Evolutionary conservation across 2,888 invertebrate genomes (phyloP), one percentile per base, ranked within the genome.

Genomic region (Trissonchulus latispiculum): DNA sequence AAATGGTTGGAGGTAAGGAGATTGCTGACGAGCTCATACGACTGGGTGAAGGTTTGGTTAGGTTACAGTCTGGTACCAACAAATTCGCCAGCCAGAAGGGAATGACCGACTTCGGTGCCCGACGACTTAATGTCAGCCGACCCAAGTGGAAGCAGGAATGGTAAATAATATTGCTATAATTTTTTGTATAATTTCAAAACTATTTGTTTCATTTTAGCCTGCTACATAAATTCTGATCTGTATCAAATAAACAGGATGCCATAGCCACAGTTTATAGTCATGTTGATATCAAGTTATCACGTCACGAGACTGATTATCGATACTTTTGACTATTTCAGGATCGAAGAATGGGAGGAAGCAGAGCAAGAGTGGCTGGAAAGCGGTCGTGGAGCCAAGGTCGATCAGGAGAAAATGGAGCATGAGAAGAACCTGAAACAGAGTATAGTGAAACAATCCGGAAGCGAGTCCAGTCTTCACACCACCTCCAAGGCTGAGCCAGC

Each of bases 21-120:
- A 29, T 73, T 15, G 8, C 73, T 35, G 69, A 68, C 32, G 73
- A 73, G 36, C 29, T 61, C 1, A 28, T 61, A 31, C 48, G 23
- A 2, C n/a, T 23, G 29, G 18, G 70, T 59, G 70, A 74, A 36
- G 67, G 79, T 69, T 78, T 82, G 68, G 80, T 82, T 59, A 80
- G 86, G 32, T 82, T 86, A 32, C 86, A 87, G 78, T 85, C 86
- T 73, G 87, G 86, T 70, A 84, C 85, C 71, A 86, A 86, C 80
- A 83, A 83, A 77, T 84, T 86, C 59, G 86, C 86, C 61, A 85
- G 85, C 37, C 87, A 87, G 79, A 79, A 83, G 29, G 85, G 85
- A 70, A 86, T 85, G 85, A 86, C 85, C 67, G 85, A 86, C 18
- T 87, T 87, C 79, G 87, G 87, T 37, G 84, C 86, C 61, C 83